Evolutionary conservation across 2,888 invertebrate genomes (phyloP), one percentile per base, ranked within the genome.

Genomic region (Aporophyla nigra): DNA sequence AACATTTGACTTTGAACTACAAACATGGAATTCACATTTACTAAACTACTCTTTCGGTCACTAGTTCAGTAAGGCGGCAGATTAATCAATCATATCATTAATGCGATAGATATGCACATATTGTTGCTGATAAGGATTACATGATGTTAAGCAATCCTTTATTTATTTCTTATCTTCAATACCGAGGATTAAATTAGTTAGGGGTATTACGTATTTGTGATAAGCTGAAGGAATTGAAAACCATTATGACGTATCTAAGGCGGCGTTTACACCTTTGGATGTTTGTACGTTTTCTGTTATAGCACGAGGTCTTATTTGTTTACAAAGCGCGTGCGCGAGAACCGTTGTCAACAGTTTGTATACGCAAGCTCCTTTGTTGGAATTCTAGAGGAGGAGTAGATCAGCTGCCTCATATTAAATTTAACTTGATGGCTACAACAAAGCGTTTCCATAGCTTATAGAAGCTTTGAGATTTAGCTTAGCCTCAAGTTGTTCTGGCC

Each of bases 11-110:
- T 53, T 53, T 71, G 27, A 71, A 63, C 10, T 19, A n/a, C 19
- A 54, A 49, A 43, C 40, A 62, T 63, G 43, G 24, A 33, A 21
- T 7, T 56, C 9, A 16, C 33, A 24, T 58, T 76, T 54, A 56
- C 67, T 33, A 10, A 33, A 43, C 40, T 21, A 16, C 7, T 66
- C 27, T 51, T 33, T 82, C 66, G 58, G 76, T 65, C 65, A 77
- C 46, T 80, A 82, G 83, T 43, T 43, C 78, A 80, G 83, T 82
- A 76, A 76, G 76, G 63, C 40, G 27, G 53, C 24, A 14, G 19
- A 49, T 12, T 79, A 58, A 82, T 79, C 53, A 33, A 82, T 51
- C 21, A 33, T 65, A 80, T 69, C 63, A 63, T 77, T 76, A 69
- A 65, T 54, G 40, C 2, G 21, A 2, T n/a, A 83, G 79, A 82